These are phyloP conservation scores for Darevskia mixta DNA, from an alignment of 2,797 vertebrate species.

Conservation along the genomic window DNA sequence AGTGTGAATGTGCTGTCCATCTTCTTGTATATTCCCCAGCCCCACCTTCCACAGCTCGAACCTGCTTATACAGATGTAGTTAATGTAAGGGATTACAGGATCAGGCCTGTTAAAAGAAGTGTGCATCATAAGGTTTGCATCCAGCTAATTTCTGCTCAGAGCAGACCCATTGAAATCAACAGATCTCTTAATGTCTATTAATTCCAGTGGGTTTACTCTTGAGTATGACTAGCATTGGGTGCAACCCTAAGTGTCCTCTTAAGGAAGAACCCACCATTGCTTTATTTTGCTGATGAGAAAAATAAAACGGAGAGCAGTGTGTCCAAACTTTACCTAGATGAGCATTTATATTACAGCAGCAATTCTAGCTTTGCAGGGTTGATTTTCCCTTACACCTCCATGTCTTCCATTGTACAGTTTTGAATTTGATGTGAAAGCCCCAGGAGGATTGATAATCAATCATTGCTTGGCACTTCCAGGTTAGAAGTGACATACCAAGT, in stretches of 20 bases:
- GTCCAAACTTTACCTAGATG: not conserved
- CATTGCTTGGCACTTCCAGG: not conserved
- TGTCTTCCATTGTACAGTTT: not conserved
- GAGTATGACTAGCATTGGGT: not conserved
- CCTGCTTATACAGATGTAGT: not conserved
- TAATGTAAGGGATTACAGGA: not conserved
- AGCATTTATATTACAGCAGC: not conserved
- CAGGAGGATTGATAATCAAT: not conserved
- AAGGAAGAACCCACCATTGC: not conserved
- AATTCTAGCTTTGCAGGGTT: not conserved
- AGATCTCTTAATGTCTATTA: too few relatives aligned
- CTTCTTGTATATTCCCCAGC: not conserved
- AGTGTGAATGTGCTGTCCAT: not conserved
- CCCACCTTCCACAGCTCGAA: not conserved
- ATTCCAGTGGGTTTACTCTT: too few relatives aligned
- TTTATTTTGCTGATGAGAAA: not conserved
- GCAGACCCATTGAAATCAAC: too few relatives aligned
- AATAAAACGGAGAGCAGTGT: slow-evolving; percentile 17
- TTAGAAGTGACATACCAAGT: not conserved
- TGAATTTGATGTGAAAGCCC: not conserved
- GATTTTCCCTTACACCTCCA: accelerated
- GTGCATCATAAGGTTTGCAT: too few relatives aligned
- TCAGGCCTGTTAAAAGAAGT: not conserved
- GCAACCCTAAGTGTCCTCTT: not conserved
- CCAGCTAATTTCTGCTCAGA: too few relatives aligned